Conservation (phyloP, 2,888 invertebrate genomes). For the Polietes domitor region DNA sequence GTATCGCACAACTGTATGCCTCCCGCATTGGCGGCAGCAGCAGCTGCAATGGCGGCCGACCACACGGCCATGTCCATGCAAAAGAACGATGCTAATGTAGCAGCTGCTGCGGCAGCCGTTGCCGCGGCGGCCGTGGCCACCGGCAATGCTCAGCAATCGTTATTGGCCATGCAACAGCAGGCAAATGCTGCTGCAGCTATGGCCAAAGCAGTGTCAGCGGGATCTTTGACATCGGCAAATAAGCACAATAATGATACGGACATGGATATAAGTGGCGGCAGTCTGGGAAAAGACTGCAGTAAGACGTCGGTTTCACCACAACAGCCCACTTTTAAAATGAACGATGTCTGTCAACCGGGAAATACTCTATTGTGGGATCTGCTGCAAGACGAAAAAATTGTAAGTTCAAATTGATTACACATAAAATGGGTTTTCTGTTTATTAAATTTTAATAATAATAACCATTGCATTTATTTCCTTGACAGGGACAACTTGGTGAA, state of each 20-base stretch:
- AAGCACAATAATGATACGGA: slow-evolving; percentile 70
- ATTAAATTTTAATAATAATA: background rate
- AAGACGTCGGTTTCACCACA: slow-evolving; percentile 67
- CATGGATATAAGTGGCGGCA: slow-evolving; percentile 68
- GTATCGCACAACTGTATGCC: slow-evolving; percentile 78
- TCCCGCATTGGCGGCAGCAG: slow-evolving; percentile 77
- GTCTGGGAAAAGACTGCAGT: slow-evolving; percentile 61
- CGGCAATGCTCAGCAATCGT: slow-evolving; percentile 74
- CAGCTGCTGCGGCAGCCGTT: slow-evolving; percentile 75
- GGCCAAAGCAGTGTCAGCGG: slow-evolving; percentile 59
- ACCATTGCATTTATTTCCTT: too few species aligned
- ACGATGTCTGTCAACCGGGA: slow-evolving; percentile 93
- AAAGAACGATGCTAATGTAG: slow-evolving; percentile 74
- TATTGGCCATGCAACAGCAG: slow-evolving; percentile 69
- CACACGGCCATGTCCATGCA: slow-evolving; percentile 77
- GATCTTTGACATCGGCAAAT: slow-evolving; percentile 66
- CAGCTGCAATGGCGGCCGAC: slow-evolving; percentile 77
- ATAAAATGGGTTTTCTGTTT: background rate
- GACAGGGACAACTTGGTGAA: slow-evolving; percentile 91
- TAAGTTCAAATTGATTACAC: slow-evolving; percentile 79
- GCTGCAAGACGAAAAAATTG: slow-evolving; percentile 94
- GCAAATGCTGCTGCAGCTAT: slow-evolving; percentile 71
- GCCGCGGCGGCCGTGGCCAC: slow-evolving; percentile 75
- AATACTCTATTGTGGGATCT: slow-evolving; percentile 97
- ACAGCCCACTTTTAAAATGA: slow-evolving; percentile 78